These are phyloP conservation scores for Manis pentadactyla DNA, from an alignment of 2,797 vertebrate genomes.

Conservation along the genomic window DNA sequence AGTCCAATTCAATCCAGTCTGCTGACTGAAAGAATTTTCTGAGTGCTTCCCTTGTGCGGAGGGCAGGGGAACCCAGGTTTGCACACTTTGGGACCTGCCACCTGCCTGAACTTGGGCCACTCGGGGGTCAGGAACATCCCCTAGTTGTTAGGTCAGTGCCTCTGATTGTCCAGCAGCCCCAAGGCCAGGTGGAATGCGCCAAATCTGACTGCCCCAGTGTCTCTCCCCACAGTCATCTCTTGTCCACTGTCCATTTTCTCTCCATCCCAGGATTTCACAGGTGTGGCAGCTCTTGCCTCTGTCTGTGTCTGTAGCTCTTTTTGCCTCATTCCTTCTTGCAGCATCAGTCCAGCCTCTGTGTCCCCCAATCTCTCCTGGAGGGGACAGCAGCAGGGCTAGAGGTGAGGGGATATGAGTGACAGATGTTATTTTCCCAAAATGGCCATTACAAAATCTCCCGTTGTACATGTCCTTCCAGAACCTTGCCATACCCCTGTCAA, in stretches of 20 bases:
- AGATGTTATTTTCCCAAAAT: background rate
- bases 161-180: background rate
- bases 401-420: background rate
- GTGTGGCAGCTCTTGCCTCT: rapidly evolving
- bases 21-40: background rate
- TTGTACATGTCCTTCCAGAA: background rate
- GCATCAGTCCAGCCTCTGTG: background rate
- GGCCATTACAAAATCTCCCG: background rate
- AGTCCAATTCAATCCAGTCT: background rate
- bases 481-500: background rate
- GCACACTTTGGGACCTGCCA: background rate
- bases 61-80: background rate
- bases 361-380: too few relatives aligned
- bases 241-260: background rate
- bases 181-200: rapidly evolving
- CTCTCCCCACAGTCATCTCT: background rate
- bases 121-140: background rate
- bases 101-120: background rate
- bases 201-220: too few relatives aligned
- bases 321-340: background rate
- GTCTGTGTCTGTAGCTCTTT: background rate
- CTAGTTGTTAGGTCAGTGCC: background rate
- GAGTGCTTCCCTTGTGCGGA: background rate
- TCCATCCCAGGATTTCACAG: background rate
- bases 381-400: background rate